Evolutionary conservation across 1,140 invertebrate species (phyloP), one percentile per base, ranked within the genome.

Genomic region (Tetramorium parvispinum): DNA sequence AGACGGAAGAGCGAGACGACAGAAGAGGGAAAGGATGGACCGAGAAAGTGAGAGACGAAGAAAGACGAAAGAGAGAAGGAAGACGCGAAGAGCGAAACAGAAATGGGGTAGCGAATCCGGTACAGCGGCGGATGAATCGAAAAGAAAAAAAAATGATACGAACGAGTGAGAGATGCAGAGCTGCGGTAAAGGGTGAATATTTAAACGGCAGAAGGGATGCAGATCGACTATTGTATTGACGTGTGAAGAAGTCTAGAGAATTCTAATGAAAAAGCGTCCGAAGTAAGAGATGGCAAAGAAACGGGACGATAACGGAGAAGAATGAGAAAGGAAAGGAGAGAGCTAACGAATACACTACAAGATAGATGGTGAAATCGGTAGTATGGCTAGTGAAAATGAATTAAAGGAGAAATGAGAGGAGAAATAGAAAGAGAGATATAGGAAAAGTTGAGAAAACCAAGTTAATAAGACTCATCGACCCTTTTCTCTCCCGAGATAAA

Each of bases 31-130:
- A 71, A 46, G 46, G 24, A 61, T 16, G 21, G 24, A 57, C 5
- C 8, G 57, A 70, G 77, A 65, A 65, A 55, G 63, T 8, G 71
- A 46, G 77, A 85, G 63, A 66, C 70, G 68, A 46, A 59, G 46
- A 79, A 51, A 40, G 61, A 77, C 59, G 81, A 70, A 24, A 75
- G 63, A 55, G n/a, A 65, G 49, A 49, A 73, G 53, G 57, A 37
- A 32, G 71, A 40, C 3, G 24, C 11, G 13, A 2, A 70, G 32
- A 63, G 53, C 24, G 57, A 27, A 27, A n/a, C 10, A 57, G 88
- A 70, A 59, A 63, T 40, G 51, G 59, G 59, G 63, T 32, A 55
- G 11, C 51, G n/a, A 68, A 46, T 57, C n/a, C 27, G 18, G n/a
- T 40, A 59, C 49, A 55, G 24, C 40, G 11, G n/a, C 32, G 40